phyloP scores from a whole-genome alignment of 2,888 invertebrate genomes.

The Archaeoteleia sp. region DNA sequence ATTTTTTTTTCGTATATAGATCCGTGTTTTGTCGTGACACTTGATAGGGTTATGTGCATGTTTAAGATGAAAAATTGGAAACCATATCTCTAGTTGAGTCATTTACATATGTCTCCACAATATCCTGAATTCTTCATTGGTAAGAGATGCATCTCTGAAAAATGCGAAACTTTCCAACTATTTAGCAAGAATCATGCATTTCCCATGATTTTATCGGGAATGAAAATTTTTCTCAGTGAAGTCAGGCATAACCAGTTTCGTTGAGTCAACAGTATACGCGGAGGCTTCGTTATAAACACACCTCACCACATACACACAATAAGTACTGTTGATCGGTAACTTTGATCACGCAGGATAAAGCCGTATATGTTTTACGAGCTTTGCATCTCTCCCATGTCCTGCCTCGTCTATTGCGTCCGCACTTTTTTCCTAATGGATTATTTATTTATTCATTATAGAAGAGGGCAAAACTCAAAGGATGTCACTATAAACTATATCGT shows the following conservation, averaged over 20 bases:
- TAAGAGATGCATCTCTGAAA: neutral
- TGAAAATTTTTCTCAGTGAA: slow-evolving; percentile 25
- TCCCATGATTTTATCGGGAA: slow-evolving; percentile 31
- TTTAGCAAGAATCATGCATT: slow-evolving; percentile 24
- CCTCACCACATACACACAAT: slow-evolving; percentile 31
- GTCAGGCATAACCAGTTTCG: slow-evolving; percentile 39
- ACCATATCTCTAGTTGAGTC: no score
- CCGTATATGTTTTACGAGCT: slow-evolving; percentile 47
- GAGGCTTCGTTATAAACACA: slow-evolving; percentile 46
- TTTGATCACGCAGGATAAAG: slow-evolving; percentile 45
- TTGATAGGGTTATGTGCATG: no score
- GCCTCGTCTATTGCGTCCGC: slow-evolving; percentile 19
- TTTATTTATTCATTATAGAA: slow-evolving; percentile 34
- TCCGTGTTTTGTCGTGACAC: no score
- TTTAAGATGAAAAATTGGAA: no score
- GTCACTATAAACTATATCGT: slow-evolving; percentile 34
- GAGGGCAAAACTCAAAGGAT: neutral
- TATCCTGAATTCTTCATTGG: slow-evolving; percentile 13
- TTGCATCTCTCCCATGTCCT: slow-evolving; percentile 24
- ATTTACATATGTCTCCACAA: neutral
- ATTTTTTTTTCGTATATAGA: no score
- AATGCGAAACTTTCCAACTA: slow-evolving; percentile 14
- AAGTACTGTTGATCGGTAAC: slow-evolving; percentile 47
- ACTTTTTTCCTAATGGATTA: slow-evolving; percentile 19
- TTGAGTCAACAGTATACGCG: slow-evolving; percentile 28